Evolutionary conservation across 2,888 invertebrate genomes (phyloP), one percentile per base, ranked within the genome.

Genomic region (Drosophila paranaensis): DNA sequence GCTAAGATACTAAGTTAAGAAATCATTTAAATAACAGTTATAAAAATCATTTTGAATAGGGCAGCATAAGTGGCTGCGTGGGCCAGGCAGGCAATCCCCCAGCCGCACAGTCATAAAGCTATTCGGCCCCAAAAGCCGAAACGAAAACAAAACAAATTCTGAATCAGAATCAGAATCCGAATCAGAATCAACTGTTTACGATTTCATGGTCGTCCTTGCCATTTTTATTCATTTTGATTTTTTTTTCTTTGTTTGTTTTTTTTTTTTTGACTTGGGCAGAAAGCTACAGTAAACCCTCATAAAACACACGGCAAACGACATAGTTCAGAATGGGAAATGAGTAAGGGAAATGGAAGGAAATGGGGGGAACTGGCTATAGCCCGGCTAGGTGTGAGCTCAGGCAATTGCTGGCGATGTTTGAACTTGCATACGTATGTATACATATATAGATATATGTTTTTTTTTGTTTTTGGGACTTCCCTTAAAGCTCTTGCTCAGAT

Each of bases 181-280:
- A 83, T 78, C 81, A 63, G 55, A 66, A 58, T 67, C 61, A 81
- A 83, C 72, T 78, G 81, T 83, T 83, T 83, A 75, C 83, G 78
- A 78, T 81, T 83, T 81, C 75, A 82, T 68, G 53, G 67, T 51
- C 60, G 50, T 85, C 80, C 71, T 74, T 67, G 53, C 60, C 60
- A 51, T 51, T 58, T 67, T 67, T 77, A 66, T 57, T 43, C 55
- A 39, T 57, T 53, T 51, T 64, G 48, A 60, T 35, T 45, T 35
- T 16, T 33, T 43, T 42, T 33, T 33, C 35, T 43, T 35, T 35
- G 20, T n/a, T 56, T 30, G 10, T 25, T 51, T 54, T 46, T n/a
- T 56, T 30, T 6, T 25, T 51, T 54, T 46, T 16, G 77, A 63
- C 67, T 68, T 64, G 35, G 57, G 55, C 66, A 65, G 67, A 69